These are phyloP conservation scores for Dasypus novemcinctus DNA, from an alignment of 2,113 vertebrate genomes.

Conservation along the genomic window DNA sequence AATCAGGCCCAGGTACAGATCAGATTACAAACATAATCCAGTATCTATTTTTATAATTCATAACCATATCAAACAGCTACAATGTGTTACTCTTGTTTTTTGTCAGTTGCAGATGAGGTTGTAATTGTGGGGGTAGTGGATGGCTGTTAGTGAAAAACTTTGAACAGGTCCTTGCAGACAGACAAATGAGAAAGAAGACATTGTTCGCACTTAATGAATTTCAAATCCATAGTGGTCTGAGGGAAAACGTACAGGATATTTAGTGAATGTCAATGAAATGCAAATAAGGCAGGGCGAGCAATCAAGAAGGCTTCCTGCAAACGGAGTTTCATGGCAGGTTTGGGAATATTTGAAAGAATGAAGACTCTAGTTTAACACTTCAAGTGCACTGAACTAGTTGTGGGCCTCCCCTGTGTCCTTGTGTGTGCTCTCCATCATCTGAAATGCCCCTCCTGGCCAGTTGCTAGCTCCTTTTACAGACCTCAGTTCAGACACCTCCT, in stretches of 20 bases:
- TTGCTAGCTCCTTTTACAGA: not conserved
- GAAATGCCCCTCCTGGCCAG: not conserved
- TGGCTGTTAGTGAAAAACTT: not conserved
- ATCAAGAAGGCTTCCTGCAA: not conserved
- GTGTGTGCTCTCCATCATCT: too few species aligned
- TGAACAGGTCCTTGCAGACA: not conserved
- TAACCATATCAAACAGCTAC: too few species aligned
- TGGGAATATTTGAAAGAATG: not conserved
- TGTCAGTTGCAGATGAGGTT: not conserved
- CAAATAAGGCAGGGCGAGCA: accelerated
- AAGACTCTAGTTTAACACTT: not conserved
- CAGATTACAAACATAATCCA: too few species aligned
- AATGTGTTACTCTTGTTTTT: too few species aligned
- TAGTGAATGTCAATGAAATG: not conserved
- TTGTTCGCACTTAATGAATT: not conserved
- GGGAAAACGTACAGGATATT: not conserved
- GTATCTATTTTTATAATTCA: too few species aligned
- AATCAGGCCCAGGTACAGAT: too few species aligned
- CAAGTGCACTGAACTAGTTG: not conserved
- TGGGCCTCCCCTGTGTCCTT: not conserved
- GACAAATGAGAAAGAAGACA: not conserved
- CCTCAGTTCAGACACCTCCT: not conserved
- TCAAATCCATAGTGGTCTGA: not conserved
- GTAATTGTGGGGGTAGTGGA: not conserved
- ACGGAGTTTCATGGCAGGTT: not conserved